These are phyloP conservation scores for Hermaeophaga mercurialis DNA, from an alignment of 2,888 invertebrate genomes.

Conservation along the genomic window DNA sequence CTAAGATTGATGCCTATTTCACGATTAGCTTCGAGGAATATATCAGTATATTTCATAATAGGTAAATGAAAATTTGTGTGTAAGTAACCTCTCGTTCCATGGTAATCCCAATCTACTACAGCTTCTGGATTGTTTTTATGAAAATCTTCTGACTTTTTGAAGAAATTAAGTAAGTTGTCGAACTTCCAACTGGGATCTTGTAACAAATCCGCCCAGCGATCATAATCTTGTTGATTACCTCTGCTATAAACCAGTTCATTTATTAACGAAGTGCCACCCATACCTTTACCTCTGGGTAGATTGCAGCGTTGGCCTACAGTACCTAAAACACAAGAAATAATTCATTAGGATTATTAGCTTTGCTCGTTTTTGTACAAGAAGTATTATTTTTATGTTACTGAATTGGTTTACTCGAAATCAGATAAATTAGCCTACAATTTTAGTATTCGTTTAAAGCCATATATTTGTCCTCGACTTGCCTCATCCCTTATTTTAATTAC, in stretches of 20 bases:
- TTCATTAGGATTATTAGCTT: too few relatives aligned
- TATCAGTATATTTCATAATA: conserved; percentile 1
- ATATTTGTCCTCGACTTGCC: too few relatives aligned
- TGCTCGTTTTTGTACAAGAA: too few relatives aligned
- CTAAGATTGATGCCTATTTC: conserved; percentile 70
- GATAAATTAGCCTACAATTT: too few relatives aligned
- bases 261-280: conserved; percentile 60
- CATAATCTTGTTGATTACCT: conserved; percentile 58
- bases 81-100: conserved; percentile 18
- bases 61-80: conserved; percentile 10
- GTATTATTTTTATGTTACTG: too few relatives aligned
- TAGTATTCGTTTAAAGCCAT: too few relatives aligned
- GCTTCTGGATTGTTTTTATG: conserved; percentile 23
- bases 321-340: conserved; percentile 28
- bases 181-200: conserved; percentile 60
- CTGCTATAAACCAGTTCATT: conserved; percentile 61
- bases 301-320: conserved; percentile 38
- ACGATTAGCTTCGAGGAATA: conserved; percentile 47
- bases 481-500: too few relatives aligned
- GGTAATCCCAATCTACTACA: conserved; percentile 19
- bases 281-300: conserved; percentile 58
- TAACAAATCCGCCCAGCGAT: conserved; percentile 55
- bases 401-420: too few relatives aligned
- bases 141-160: conserved; percentile 33
- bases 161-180: conserved; percentile 61